A percentile compares a stretch with the other conserved stretches of the same genome.
phyloP scores from a whole-genome alignment of 2,113 vertebrate genomes.

The Triplophysa rosa region DNA sequence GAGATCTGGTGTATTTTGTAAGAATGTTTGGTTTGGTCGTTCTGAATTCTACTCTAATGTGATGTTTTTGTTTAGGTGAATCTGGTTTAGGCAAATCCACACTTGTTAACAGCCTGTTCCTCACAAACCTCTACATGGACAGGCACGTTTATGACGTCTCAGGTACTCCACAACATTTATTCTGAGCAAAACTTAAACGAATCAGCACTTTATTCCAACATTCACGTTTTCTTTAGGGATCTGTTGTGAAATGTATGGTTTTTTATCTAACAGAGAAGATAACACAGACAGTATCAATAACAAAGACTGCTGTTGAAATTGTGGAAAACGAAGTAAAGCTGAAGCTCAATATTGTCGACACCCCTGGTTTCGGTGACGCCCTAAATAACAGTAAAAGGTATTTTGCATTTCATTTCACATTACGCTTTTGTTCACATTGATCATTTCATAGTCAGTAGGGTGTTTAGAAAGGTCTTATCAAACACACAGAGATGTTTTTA shows the following conservation, averaged over 20 bases:
- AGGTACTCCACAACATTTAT: constrained; percentile 56
- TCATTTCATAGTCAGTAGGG: not conserved
- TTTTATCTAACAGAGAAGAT: constrained; percentile 67
- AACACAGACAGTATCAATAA: constrained; percentile 65
- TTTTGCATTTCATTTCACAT: not conserved
- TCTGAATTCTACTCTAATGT: not conserved
- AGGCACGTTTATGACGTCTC: constrained; percentile 66
- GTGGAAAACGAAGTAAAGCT: constrained; percentile 88
- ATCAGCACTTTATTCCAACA: not conserved
- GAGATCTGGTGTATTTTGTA: too few relatives aligned
- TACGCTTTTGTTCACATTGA: not conserved
- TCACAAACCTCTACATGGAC: constrained; percentile 84
- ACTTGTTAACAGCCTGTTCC: constrained; percentile 91
- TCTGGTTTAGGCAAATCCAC: constrained; percentile 94
- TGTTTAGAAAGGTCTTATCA: not conserved
- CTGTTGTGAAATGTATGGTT: not conserved
- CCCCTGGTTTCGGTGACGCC: constrained; percentile 75
- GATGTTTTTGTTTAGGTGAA: constrained; percentile 77
- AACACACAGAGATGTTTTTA: not conserved
- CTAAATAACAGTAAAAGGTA: constrained; percentile 68
- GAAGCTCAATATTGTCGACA: constrained; percentile 74
- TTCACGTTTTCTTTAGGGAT: not conserved
- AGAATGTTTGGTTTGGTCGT: too few relatives aligned
- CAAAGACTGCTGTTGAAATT: constrained; percentile 84
- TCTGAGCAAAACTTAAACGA: not conserved